Conservation (phyloP, 2,113 vertebrate species). For the Pachyramphus minor region DNA sequence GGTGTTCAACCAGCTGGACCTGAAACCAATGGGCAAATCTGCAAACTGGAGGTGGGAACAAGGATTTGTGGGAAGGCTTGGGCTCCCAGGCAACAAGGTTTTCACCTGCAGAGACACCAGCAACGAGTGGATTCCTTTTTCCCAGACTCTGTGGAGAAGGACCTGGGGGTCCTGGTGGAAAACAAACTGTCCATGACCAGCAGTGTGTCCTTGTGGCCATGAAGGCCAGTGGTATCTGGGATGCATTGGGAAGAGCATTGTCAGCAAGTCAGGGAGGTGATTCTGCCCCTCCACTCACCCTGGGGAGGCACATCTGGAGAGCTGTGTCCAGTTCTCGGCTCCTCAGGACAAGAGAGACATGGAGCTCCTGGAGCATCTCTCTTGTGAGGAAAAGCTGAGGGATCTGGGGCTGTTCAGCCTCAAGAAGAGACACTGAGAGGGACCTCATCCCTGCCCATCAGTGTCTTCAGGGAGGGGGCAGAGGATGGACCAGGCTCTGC, state of each 20-base stretch:
- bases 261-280: not conserved
- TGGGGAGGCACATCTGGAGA: not conserved
- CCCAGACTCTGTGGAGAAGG: not conserved
- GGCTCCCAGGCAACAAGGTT: no score
- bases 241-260: not conserved
- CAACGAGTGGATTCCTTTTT: no score
- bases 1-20: no score
- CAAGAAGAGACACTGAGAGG: not conserved
- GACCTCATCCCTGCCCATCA: rapidly evolving
- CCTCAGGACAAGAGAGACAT: not conserved
- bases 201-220: not conserved
- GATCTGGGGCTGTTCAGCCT: not conserved
- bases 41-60: no score
- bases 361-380: not conserved
- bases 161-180: not conserved
- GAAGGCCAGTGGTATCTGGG: not conserved
- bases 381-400: not conserved
- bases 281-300: not conserved
- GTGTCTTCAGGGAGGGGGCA: not conserved
- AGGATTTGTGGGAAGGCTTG: no score
- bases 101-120: no score
- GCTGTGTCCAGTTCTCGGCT: not conserved
- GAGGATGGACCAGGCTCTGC: not conserved
- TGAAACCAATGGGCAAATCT: no score
- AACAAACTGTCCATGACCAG: not conserved